Evolutionary conservation across 2,797 vertebrate species (phyloP).

Genomic region (Xerus rutilus): DNA sequence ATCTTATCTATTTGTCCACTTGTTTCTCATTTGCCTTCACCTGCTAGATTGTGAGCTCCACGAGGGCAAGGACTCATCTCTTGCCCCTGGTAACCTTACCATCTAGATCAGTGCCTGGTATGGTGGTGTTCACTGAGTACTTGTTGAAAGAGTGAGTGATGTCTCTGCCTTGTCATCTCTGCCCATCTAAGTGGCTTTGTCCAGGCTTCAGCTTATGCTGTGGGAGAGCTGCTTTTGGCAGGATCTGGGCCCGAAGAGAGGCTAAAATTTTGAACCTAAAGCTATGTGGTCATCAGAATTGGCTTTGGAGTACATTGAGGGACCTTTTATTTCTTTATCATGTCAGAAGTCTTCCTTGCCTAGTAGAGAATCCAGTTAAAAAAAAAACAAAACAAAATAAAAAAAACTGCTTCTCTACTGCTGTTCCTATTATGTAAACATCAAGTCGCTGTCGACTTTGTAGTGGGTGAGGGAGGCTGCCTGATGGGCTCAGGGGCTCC

Average conservation of each 20-base stretch:
- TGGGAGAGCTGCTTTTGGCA: neutral
- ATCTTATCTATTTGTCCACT: neutral
- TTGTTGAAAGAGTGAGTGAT: neutral
- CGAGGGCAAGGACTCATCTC: neutral
- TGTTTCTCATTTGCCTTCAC: neutral
- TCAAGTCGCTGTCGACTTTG: neutral
- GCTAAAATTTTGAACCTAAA: slow-evolving; percentile 12
- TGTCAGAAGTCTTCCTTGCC: neutral
- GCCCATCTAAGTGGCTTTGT: neutral
- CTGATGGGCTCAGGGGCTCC: neutral
- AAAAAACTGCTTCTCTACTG: neutral
- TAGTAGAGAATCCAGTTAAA: neutral
- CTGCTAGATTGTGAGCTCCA: neutral
- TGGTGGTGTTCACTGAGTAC: neutral
- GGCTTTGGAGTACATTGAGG: neutral
- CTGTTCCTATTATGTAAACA: neutral
- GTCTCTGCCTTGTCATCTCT: neutral
- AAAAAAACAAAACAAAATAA: neutral
- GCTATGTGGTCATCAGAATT: neutral
- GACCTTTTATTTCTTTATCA: neutral
- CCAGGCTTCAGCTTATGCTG: neutral
- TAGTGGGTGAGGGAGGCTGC: neutral
- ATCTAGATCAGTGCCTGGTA: neutral
- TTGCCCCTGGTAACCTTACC: neutral
- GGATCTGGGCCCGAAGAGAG: neutral